These are phyloP conservation scores for Nomada hirtipes DNA, from an alignment of 2,888 invertebrate genomes.

Conservation along the genomic window DNA sequence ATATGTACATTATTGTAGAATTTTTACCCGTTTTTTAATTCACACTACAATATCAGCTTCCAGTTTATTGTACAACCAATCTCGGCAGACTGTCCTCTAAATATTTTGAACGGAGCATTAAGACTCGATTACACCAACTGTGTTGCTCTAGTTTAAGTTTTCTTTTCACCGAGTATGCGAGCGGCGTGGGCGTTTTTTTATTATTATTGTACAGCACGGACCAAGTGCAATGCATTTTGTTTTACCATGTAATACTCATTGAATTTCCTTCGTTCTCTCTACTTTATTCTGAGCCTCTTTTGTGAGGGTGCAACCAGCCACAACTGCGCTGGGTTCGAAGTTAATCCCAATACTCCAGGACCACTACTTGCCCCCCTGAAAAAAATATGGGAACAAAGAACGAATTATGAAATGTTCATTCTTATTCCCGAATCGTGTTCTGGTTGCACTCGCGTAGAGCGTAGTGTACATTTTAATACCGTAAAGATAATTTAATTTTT, in stretches of 20 bases:
- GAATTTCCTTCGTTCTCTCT: conserved; percentile 61
- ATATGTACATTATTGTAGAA: not conserved
- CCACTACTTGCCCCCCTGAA: not conserved
- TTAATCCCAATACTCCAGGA: not conserved
- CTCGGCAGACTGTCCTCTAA: not conserved
- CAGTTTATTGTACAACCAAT: too few species aligned
- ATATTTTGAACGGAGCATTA: conserved; percentile 2
- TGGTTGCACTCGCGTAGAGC: conserved; percentile 37
- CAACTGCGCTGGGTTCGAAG: too few species aligned
- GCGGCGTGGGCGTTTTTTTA: not conserved
- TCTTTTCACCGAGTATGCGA: not conserved
- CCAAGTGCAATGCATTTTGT: conserved; percentile 73
- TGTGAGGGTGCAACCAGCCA: conserved; percentile 47
- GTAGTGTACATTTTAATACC: conserved; percentile 59
- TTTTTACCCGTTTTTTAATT: not conserved
- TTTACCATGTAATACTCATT: conserved; percentile 75
- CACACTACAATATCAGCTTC: not conserved
- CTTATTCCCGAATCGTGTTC: not conserved
- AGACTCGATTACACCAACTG: not conserved
- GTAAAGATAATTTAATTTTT: conserved; percentile 66
- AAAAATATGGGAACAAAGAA: not conserved
- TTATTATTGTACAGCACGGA: conserved; percentile 57
- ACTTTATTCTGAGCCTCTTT: conserved; percentile 31
- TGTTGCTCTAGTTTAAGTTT: conserved; percentile 23
- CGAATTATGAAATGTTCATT: conserved; percentile 15